Percentiles rank a stretch among this genome's conserved stretches.
phyloP scores from a whole-genome alignment of 2,888 invertebrate genomes.

The Drosophila paranaensis region DNA sequence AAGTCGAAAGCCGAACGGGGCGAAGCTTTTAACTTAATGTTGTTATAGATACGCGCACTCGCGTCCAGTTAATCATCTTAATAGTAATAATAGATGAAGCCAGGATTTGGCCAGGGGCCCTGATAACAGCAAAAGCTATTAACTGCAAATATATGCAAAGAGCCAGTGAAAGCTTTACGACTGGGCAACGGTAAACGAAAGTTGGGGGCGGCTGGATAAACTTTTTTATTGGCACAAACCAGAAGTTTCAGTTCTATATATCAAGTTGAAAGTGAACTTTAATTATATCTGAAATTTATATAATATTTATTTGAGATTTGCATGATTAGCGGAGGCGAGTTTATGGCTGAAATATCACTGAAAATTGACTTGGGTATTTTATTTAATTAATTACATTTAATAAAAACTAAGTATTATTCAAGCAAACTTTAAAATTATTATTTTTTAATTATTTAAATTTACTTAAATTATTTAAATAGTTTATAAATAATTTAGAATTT shows the following conservation, averaged over 20 bases:
- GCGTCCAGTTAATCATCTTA: conserved; percentile 10
- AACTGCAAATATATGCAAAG: conserved; percentile 20
- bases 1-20: conserved; percentile 40
- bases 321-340: background rate
- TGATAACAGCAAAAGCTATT: conserved; percentile 30
- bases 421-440: too few relatives aligned
- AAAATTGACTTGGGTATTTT: too few relatives aligned
- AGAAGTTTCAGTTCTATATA: background rate
- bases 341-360: too few relatives aligned
- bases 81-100: conserved; percentile 34
- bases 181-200: background rate
- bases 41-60: conserved; percentile 29
- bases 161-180: background rate
- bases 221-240: background rate
- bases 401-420: too few relatives aligned
- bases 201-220: background rate
- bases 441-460: too few relatives aligned
- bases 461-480: too few relatives aligned
- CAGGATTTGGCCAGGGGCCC: conserved; percentile 21
- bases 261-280: background rate
- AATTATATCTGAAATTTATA: too few relatives aligned
- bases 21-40: conserved; percentile 52
- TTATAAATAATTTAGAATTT: too few relatives aligned
- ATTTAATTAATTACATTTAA: too few relatives aligned
- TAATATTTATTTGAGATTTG: background rate